phyloP scores from a whole-genome alignment of 2,113 vertebrate species.

The Hippocampus abdominalis region DNA sequence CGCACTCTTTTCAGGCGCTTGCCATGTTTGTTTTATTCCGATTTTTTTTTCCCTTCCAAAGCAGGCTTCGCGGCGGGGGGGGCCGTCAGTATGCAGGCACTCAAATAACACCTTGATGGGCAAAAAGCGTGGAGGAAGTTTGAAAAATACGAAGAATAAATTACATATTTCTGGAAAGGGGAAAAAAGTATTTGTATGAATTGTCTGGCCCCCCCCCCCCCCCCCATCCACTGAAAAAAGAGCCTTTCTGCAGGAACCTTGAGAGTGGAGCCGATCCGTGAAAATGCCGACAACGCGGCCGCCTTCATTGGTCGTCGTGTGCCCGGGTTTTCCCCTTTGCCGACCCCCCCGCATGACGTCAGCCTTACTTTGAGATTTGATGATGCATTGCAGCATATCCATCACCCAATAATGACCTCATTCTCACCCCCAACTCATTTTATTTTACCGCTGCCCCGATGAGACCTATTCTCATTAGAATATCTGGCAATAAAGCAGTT shows the following conservation, averaged over 20 bases:
- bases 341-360: slow-evolving; percentile 8
- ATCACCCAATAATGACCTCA: slow-evolving; percentile 36
- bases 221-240: background rate
- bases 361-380: slow-evolving; percentile 33
- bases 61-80: background rate
- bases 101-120: background rate
- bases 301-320: slow-evolving; percentile 9
- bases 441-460: slow-evolving; percentile 15
- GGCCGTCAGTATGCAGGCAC: background rate
- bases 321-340: background rate
- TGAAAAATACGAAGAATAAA: background rate
- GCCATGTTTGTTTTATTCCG: slow-evolving; percentile 17
- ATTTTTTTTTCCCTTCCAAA: slow-evolving; percentile 20
- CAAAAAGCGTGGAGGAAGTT: background rate
- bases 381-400: slow-evolving; percentile 24
- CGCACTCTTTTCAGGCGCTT: slow-evolving; percentile 22
- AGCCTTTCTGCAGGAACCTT: slow-evolving; percentile 9
- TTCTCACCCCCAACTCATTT: slow-evolving; percentile 17
- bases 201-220: background rate
- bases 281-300: background rate
- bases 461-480: slow-evolving; percentile 39
- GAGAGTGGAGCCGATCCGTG: background rate
- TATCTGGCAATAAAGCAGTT: slow-evolving; percentile 55
- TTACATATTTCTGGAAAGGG: background rate
- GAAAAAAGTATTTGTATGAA: background rate